A percentile compares a stretch with the other conserved stretches of the same genome.
phyloP scores from a whole-genome alignment of 2,888 invertebrate genomes.

The Lasioglossum lativentre region DNA sequence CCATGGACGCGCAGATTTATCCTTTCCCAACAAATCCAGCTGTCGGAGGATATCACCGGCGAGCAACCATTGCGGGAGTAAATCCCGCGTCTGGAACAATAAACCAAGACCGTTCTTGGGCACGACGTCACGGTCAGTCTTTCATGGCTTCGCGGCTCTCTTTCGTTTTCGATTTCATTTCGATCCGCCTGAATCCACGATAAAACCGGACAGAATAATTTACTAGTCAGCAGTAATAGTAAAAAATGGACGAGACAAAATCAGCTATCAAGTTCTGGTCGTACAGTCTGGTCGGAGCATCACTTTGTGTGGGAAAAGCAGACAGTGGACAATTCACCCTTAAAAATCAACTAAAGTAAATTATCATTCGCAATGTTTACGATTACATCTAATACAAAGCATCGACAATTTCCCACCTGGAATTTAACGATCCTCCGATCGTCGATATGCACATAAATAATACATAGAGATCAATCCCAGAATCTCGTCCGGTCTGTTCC shows the following conservation, averaged over 20 bases:
- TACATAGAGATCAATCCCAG: background rate
- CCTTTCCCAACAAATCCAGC: slow-evolving; percentile 73
- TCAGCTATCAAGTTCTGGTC: too few relatives aligned
- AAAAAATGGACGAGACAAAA: too few relatives aligned
- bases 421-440: background rate
- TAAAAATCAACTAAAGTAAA: background rate
- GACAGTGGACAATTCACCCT: too few relatives aligned
- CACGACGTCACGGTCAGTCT: background rate
- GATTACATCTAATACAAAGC: too few relatives aligned
- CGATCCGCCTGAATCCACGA: background rate
- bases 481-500: background rate
- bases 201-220: background rate
- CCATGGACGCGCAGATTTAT: slow-evolving; percentile 65
- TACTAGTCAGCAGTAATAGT: background rate
- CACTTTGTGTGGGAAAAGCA: too few relatives aligned
- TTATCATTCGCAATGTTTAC: background rate
- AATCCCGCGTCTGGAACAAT: slow-evolving; percentile 60
- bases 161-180: slow-evolving; percentile 41
- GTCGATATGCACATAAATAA: background rate
- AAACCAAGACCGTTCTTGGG: slow-evolving; percentile 60
- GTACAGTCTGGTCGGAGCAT: too few relatives aligned
- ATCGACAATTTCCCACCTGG: background rate
- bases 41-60: slow-evolving; percentile 71
- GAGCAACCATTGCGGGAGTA: slow-evolving; percentile 62
- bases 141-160: background rate